Conservation (phyloP, 2,797 vertebrate species). For the Linurgus olivaceus region DNA sequence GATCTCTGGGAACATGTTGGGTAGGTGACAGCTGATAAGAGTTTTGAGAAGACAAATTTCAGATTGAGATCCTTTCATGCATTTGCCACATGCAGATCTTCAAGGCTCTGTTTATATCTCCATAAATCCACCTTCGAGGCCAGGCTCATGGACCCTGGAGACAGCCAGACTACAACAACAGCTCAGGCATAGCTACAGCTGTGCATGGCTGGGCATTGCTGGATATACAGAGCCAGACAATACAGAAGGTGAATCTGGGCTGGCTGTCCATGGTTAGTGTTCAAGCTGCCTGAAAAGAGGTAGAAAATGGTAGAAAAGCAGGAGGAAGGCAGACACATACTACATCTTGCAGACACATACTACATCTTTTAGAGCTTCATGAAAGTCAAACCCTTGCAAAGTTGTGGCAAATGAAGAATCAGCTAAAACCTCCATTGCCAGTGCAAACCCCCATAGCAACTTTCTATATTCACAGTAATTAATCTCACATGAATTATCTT, state of each 20-base stretch:
- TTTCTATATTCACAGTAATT: neutral
- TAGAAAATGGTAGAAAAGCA: neutral
- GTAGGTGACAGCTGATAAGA: neutral
- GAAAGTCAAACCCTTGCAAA: neutral
- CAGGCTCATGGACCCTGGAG: neutral
- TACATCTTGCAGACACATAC: accelerated
- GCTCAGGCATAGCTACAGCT: neutral
- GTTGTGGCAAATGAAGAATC: neutral
- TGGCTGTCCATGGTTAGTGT: neutral
- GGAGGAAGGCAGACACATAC: neutral
- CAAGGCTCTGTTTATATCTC: neutral
- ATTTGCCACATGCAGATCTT: neutral
- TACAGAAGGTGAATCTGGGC: neutral
- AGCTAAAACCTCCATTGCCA: neutral
- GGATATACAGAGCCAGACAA: neutral
- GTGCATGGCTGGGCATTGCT: neutral
- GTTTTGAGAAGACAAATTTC: neutral
- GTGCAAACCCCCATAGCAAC: neutral
- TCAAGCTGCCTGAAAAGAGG: neutral
- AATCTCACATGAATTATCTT: constrained; percentile 1
- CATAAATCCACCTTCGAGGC: neutral
- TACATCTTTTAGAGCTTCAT: neutral
- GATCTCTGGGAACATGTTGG: neutral
- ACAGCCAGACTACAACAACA: neutral
- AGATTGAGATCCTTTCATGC: neutral